Percentiles rank a stretch among this genome's conserved stretches.
Evolutionary conservation across 2,797 vertebrate species (phyloP).

Genomic region (Ibycter americanus): DNA sequence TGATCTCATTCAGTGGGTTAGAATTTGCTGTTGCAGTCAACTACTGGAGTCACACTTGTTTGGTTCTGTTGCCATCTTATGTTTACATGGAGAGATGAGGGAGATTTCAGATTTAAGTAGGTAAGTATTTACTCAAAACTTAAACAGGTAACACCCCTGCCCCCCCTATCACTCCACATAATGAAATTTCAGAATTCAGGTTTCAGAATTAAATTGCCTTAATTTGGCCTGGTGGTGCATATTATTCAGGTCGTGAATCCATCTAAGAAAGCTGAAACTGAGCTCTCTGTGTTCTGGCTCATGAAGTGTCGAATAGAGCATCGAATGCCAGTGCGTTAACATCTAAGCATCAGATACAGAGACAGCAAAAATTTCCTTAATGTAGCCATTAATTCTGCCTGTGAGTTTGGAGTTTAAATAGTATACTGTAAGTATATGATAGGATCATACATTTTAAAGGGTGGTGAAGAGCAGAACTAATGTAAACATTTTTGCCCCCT

Average conservation of each 20-base stretch:
- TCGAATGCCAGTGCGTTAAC: background rate
- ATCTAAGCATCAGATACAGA: background rate
- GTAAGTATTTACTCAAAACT: background rate
- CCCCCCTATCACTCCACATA: background rate
- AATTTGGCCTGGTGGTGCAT: background rate
- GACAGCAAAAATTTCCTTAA: background rate
- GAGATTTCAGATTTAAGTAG: background rate
- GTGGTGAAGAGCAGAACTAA: background rate
- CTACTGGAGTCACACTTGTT: accelerated
- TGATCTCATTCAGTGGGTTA: background rate
- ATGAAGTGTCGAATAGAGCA: background rate
- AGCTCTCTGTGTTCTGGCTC: background rate
- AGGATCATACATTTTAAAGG: background rate
- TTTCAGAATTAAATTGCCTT: background rate
- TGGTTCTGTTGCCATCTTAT: background rate
- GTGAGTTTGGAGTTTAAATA: background rate
- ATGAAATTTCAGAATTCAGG: background rate
- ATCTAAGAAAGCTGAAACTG: background rate
- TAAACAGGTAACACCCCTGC: background rate
- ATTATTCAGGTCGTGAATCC: background rate
- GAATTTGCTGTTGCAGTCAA: background rate
- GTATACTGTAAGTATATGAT: background rate
- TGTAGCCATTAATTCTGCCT: background rate
- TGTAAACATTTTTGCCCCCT: background rate
- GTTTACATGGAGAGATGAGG: background rate